A percentile compares a stretch with the other conserved stretches of the same genome.
phyloP scores from a whole-genome alignment of 1,140 invertebrate genomes.

The Diorhabda elongata region DNA sequence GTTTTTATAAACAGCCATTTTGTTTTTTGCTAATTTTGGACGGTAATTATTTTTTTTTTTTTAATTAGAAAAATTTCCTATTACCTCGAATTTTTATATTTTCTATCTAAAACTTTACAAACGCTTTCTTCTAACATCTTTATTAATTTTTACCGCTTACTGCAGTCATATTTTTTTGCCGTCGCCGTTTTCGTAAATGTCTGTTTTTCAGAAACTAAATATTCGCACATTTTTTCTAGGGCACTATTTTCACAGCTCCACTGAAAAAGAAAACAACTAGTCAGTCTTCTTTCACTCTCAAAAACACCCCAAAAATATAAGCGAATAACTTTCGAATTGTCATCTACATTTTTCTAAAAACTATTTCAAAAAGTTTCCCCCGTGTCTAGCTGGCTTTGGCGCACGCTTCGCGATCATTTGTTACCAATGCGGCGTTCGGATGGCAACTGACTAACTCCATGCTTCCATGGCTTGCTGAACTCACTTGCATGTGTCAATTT shows the following conservation, averaged over 20 bases:
- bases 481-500: conserved; percentile 16
- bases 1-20: conserved; percentile 36
- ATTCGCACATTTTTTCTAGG: conserved; percentile 14
- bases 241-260: conserved; percentile 15
- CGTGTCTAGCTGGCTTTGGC: conserved; percentile 7
- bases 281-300: neutral
- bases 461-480: conserved; percentile 18
- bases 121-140: conserved; percentile 13
- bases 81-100: conserved; percentile 22
- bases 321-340: neutral
- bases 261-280: conserved; percentile 1
- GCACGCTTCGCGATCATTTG: conserved; percentile 18
- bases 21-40: conserved; percentile 11
- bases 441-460: conserved; percentile 21
- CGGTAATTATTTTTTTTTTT: conserved; percentile 4
- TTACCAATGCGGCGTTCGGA: conserved; percentile 20
- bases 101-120: conserved; percentile 17
- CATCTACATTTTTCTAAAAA: conserved; percentile 1
- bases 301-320: neutral
- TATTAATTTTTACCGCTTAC: conserved; percentile 9
- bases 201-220: neutral
- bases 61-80: conserved; percentile 13
- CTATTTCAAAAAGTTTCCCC: conserved; percentile 8
- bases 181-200: neutral
- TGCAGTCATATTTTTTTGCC: conserved; percentile 8